Percentiles rank a stretch among this genome's conserved stretches.
Evolutionary conservation across 2,888 invertebrate species (phyloP).

Genomic region (Lithosia quadra): DNA sequence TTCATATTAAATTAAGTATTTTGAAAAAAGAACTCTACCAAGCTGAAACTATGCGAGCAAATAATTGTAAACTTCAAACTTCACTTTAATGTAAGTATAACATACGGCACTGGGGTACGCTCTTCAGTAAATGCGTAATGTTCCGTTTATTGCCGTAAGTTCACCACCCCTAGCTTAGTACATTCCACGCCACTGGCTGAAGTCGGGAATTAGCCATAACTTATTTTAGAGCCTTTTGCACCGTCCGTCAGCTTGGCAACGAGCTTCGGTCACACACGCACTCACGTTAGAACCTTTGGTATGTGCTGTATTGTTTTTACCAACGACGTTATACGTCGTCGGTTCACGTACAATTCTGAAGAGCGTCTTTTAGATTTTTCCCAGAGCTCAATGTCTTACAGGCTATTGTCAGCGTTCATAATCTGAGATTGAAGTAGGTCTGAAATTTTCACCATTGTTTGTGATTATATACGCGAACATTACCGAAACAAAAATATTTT

Average conservation of each 20-base stretch:
- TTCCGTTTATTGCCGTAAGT: slow-evolving; percentile 31
- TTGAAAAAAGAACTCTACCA: no score
- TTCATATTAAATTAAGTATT: not conserved
- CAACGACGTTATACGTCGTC: slow-evolving; percentile 37
- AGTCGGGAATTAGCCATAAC: slow-evolving; percentile 72
- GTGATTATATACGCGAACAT: not conserved
- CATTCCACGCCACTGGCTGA: slow-evolving; percentile 71
- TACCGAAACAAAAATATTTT: no score
- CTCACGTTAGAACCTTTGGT: slow-evolving; percentile 43
- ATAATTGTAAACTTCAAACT: not conserved
- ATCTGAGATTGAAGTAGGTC: not conserved
- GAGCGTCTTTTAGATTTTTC: slow-evolving; percentile 14
- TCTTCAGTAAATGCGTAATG: slow-evolving; percentile 4
- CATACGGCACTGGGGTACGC: not conserved
- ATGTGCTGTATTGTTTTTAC: slow-evolving; percentile 54
- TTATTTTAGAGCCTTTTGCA: slow-evolving; percentile 67
- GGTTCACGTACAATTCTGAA: slow-evolving; percentile 28
- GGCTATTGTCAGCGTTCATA: slow-evolving; percentile 9
- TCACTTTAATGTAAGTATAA: not conserved
- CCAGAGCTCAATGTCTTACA: slow-evolving; percentile 10
- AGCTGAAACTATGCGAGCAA: no score
- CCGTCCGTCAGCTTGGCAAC: slow-evolving; percentile 48
- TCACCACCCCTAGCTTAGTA: slow-evolving; percentile 45
- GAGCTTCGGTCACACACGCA: slow-evolving; percentile 48
- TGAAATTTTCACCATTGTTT: slow-evolving; percentile 2